Conservation (phyloP, 2,888 invertebrate species). For the Ectemnius cavifrons region DNA sequence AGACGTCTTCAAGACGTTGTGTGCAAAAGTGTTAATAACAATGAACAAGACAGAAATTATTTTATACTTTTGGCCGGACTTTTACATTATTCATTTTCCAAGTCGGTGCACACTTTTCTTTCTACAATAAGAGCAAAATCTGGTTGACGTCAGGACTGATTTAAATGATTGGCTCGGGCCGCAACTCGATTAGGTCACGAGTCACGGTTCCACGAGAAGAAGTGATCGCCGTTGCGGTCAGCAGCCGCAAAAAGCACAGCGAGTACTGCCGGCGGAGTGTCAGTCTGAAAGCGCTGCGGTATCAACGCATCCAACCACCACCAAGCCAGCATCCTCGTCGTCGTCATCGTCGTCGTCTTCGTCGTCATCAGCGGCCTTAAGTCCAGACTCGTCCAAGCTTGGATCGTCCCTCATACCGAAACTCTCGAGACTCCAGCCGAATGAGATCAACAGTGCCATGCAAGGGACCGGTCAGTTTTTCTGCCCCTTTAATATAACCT, state of each 20-base stretch:
- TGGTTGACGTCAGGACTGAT: too few relatives aligned
- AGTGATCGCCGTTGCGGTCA: conserved; percentile 74
- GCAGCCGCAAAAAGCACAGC: conserved; percentile 66
- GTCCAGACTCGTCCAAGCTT: conserved; percentile 65
- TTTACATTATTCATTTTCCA: too few relatives aligned
- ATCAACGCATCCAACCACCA: conserved; percentile 47
- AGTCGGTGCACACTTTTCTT: too few relatives aligned
- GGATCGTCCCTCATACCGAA: conserved; percentile 81
- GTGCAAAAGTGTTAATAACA: too few relatives aligned
- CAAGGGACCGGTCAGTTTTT: conserved; percentile 65
- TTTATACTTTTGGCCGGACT: too few relatives aligned
- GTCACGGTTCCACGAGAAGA: conserved; percentile 69
- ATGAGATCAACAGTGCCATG: conserved; percentile 81
- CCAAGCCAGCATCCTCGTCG: conserved; percentile 50
- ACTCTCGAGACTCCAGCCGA: conserved; percentile 82
- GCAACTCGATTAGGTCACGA: conserved; percentile 42
- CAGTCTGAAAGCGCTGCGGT: conserved; percentile 45
- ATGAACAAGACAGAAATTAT: too few relatives aligned
- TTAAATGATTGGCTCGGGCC: too few relatives aligned
- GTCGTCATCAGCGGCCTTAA: conserved; percentile 45
- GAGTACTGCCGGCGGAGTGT: conserved; percentile 63
- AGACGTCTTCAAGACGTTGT: too few relatives aligned
- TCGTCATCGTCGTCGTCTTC: conserved; percentile 10
- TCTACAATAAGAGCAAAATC: too few relatives aligned
- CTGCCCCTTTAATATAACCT: too few relatives aligned